Base-by-base conservation (phyloP, 2,888 invertebrate species). In the Pogonocherus hispidulus region DNA sequence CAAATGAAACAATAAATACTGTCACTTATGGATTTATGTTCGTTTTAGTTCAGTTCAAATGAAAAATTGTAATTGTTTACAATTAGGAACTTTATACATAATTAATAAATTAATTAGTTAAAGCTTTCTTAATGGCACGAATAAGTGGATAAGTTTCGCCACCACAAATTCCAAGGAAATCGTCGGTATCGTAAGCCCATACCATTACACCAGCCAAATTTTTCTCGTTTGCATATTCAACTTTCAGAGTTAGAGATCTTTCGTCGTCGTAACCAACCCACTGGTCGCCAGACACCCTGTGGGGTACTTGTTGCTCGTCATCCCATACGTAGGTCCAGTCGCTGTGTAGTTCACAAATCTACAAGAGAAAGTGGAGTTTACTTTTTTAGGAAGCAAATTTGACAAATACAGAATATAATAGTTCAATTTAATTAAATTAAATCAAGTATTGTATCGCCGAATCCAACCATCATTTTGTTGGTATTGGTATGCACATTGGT, bases 181-280 rank as follows among this genome's bases (percentile, higher is more conserved):
- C 94, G 78, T 94, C 94, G 6, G 91, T 91, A 78, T 94, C 94
- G 11, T 94, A 87, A 56, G 92, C 91, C 94, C 94, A 94, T 0
- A 92, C 78, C 93, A 94, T 93, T 0, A 88, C 86, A 14, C 93
- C 93, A 52, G 86, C 87, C 66, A 90, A 60, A 19, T 73, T 70
- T 22, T 76, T 73, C 1, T 68, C 63, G 9, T 73, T 68, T 0
- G 79, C 80, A 32, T 76, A 80, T 8, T 77, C 65, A 0, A 86
- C 86, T 84, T 91, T 91, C 0, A 79, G 71, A 2, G 75, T 74
- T 2, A 90, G 79, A 6, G 92, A 92, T 41, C 84, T 78, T n/a
- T 79, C 77, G 74, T 90, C 85, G 65, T 93, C 93, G 74, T 88
- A 93, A 0, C 92, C 90, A 5, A 92, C 86, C 93, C 93, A 93